phyloP scores from a whole-genome alignment of 2,797 vertebrate genomes.

The Todus mexicanus region DNA sequence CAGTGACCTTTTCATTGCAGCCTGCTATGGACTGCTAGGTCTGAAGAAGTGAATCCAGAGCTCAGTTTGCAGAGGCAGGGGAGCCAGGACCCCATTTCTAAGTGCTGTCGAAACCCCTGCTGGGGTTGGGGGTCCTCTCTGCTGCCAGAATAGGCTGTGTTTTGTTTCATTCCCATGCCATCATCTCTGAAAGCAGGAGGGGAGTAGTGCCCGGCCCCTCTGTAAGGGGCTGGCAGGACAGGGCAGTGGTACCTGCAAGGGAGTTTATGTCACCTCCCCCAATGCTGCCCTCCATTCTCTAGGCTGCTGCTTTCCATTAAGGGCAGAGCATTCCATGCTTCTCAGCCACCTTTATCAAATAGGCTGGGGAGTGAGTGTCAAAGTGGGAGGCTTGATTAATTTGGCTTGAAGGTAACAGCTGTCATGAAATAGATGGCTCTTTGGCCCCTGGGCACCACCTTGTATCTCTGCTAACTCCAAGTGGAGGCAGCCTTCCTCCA shows the following conservation, averaged over 20 bases:
- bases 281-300: accelerated
- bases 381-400: neutral
- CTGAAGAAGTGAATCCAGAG: neutral
- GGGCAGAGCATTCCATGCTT: neutral
- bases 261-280: neutral
- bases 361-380: neutral
- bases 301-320: neutral
- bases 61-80: neutral
- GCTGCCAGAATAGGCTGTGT: neutral
- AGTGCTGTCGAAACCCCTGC: neutral
- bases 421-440: neutral
- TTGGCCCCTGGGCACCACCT: neutral
- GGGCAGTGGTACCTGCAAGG: neutral
- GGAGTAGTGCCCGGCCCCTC: neutral
- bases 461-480: neutral
- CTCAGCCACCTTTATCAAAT: neutral
- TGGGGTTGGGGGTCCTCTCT: neutral
- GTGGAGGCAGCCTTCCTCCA: neutral
- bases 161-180: accelerated
- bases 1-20: neutral
- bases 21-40: neutral
- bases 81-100: neutral
- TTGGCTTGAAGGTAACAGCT: neutral
- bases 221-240: neutral
- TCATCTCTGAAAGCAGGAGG: neutral